Percentiles rank a stretch among this genome's conserved stretches.
Evolutionary conservation across 1,140 invertebrate genomes (phyloP).

Genomic region (Caenorhabditis elegans): WBcel235 BX284602.5:8616501-8617000

Average conservation of each 20-base stretch:
- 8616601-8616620: no score
- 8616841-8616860: no score
- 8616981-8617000: background rate
- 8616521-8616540: background rate
- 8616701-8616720: no score
- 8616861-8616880: no score
- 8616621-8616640: no score
- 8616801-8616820: background rate
- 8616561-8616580: background rate
- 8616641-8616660: no score
- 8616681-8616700: no score
- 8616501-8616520: background rate
- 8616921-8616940: background rate
- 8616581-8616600: background rate
- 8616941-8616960: background rate
- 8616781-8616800: slow-evolving; percentile 9
- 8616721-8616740: slow-evolving; percentile 3
- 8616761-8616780: background rate
- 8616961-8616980: background rate
- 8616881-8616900: background rate
- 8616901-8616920: background rate
- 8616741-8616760: background rate
- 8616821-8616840: background rate
- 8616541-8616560: background rate
- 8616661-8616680: no score